A percentile compares a stretch with the other conserved stretches of the same genome.
Evolutionary conservation across 2,113 vertebrate species (phyloP).

Genomic region (Phycodurus eques): DNA sequence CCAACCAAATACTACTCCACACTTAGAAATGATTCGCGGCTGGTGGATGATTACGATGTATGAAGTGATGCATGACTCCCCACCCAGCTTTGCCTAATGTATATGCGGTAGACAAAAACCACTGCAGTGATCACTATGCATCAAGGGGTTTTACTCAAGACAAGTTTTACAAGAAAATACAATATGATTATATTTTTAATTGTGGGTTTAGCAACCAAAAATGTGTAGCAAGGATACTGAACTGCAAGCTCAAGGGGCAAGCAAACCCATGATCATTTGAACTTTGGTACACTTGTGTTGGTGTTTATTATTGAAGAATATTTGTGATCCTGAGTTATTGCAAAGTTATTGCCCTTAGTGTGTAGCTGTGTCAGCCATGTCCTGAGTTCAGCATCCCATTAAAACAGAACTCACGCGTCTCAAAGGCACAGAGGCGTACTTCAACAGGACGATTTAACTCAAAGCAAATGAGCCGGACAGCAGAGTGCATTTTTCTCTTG

Average conservation of each 20-base stretch:
- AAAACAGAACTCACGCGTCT: constrained; percentile 24
- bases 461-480: constrained; percentile 53
- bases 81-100: no score
- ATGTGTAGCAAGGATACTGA: background rate
- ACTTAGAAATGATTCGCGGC: no score
- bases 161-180: background rate
- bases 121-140: no score
- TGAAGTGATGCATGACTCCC: no score
- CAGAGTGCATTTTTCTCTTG: constrained; percentile 28
- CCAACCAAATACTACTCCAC: no score
- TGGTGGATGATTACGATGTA: no score
- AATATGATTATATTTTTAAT: background rate
- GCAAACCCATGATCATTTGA: background rate
- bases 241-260: background rate
- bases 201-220: background rate
- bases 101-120: no score
- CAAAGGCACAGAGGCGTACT: constrained; percentile 16
- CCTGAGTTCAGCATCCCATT: constrained; percentile 21
- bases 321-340: constrained; percentile 1
- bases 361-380: background rate
- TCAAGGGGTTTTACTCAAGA: background rate
- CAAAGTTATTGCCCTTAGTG: background rate
- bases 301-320: background rate
- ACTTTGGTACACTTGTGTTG: background rate
- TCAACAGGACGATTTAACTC: constrained; percentile 37